Evolutionary conservation across 2,797 vertebrate genomes (phyloP), one percentile per base, ranked within the genome.

Genomic region (Dendrocincla fuliginosa): DNA sequence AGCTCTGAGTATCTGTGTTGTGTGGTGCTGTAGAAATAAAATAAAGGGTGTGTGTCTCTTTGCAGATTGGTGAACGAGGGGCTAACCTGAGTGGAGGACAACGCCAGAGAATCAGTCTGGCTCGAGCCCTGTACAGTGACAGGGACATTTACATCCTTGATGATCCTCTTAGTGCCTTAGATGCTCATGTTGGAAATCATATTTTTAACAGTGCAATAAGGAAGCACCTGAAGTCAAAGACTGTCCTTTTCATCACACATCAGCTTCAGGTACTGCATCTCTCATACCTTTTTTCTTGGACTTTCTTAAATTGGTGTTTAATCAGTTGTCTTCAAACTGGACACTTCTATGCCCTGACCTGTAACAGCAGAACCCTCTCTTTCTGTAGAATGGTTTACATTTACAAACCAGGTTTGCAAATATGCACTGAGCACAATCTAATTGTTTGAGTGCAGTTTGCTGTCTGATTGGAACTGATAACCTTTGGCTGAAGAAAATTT

Each of bases 131-230:
- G 47, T 99, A 99, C 93, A 99, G 99, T 24, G 98, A 99, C 96
- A 97, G 98, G 37, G 98, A 97, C 94, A 98, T 99, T 94, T 99
- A 99, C 83, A 98, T 99, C 90, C 98, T 99, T 16, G 99, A 99
- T 9, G 99, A 99, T 97, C 99, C 99, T 7, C 98, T 99, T 69
- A 99, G 99, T 95, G 98, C 99, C 92, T 98, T 99, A 81, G 99
- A 99, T 59, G 98, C 99, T 94, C 99, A 99, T 0, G 99, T 99
- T 80, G 98, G 98, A 96, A 99, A 99, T 93, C 99, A 99, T 97
- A 98, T 99, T 96, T 99, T 99, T 97, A 98, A 98, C 96, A 98
- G 98, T 42, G 99, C 98, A 86, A 98, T 99, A 97, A 98, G 97
- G 95, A 99, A 99, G 95, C 98, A 98, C 86, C 97, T 99, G 60